Evolutionary conservation across 2,113 vertebrate genomes (phyloP).

Genomic region (Phocoena phocoena): DNA sequence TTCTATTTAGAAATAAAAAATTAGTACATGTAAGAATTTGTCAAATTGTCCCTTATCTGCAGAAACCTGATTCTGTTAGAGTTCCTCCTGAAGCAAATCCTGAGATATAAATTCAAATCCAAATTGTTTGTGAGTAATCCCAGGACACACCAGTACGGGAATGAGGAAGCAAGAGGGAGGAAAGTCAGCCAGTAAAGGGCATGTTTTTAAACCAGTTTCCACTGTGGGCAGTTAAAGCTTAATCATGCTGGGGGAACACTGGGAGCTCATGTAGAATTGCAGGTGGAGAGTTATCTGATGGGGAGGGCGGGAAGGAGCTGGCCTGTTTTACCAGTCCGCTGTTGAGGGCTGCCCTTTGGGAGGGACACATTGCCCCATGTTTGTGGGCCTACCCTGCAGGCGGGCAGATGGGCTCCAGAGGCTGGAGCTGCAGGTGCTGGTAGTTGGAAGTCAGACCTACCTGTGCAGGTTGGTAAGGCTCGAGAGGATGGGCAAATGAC

Average conservation of each 20-base stretch:
- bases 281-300: neutral
- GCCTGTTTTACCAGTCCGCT: neutral
- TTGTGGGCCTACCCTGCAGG: neutral
- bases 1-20: neutral
- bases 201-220: neutral
- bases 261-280: neutral
- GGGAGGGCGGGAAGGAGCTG: neutral
- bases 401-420: neutral
- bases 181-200: neutral
- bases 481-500: neutral
- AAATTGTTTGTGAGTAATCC: neutral
- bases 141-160: neutral
- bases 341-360: neutral
- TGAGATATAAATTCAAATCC: neutral
- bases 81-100: neutral
- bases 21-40: neutral
- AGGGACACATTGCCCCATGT: too few relatives aligned
- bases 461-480: neutral
- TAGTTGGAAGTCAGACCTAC: neutral
- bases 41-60: neutral
- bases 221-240: neutral
- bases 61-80: neutral
- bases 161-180: neutral
- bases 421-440: neutral
- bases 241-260: neutral